Conservation (phyloP, 2,113 vertebrate species). For the Maccullochella peelii region DNA sequence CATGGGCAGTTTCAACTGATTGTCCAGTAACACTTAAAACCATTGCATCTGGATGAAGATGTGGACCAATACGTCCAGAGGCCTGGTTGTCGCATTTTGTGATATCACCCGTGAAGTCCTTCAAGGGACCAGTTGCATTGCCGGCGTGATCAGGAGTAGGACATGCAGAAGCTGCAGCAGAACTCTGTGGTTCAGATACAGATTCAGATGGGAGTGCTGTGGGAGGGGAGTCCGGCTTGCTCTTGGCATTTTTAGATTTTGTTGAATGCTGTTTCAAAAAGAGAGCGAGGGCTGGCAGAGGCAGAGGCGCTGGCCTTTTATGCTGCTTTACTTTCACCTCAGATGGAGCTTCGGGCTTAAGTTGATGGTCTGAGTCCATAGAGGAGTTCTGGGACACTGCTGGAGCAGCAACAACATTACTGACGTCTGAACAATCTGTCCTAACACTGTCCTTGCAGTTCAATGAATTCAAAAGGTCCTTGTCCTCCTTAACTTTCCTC, state of each 20-base stretch:
- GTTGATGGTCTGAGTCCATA: background rate
- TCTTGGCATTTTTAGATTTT: conserved; percentile 70
- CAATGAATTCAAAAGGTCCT: background rate
- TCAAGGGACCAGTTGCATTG: background rate
- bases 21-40: background rate
- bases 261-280: conserved; percentile 81
- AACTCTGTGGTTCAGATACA: conserved; percentile 7
- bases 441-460: background rate
- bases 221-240: conserved; percentile 14
- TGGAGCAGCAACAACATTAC: background rate
- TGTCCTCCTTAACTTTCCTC: background rate
- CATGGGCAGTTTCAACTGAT: background rate
- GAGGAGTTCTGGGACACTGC: conserved; percentile 4
- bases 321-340: conserved; percentile 39
- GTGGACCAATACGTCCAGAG: background rate
- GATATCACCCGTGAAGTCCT: background rate
- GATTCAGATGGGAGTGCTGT: conserved; percentile 3
- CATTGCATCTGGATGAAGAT: background rate
- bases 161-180: conserved; percentile 13
- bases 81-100: background rate
- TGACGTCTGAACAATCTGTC: background rate
- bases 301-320: conserved; percentile 72
- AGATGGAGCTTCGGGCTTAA: background rate
- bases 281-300: conserved; percentile 80
- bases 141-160: background rate